These are phyloP conservation scores for Habroteleia sp. DNA, from an alignment of 2,888 invertebrate species.

Conservation along the genomic window DNA sequence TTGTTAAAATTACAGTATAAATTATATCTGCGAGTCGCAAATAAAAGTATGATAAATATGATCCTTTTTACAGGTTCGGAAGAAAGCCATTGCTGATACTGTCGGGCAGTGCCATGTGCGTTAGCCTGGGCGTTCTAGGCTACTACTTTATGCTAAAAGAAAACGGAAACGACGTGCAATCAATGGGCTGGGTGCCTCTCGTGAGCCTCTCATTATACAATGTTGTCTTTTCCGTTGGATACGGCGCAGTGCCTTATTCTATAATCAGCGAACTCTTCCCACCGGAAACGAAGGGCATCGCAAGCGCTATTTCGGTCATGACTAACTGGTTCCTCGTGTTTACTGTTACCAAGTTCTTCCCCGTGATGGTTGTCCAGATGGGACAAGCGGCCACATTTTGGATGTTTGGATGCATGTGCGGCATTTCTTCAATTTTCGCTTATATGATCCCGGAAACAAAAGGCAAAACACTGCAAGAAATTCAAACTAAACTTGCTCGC, in stretches of 20 bases:
- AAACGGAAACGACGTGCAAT: constrained; percentile 67
- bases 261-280: constrained; percentile 82
- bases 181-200: constrained; percentile 80
- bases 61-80: constrained; percentile 78
- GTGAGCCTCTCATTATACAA: constrained; percentile 79
- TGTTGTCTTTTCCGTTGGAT: constrained; percentile 81
- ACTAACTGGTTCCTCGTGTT: constrained; percentile 80
- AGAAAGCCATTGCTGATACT: constrained; percentile 82
- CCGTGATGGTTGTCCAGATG: constrained; percentile 68
- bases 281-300: constrained; percentile 79
- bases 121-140: constrained; percentile 77
- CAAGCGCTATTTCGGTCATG: constrained; percentile 79
- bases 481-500: constrained; percentile 73
- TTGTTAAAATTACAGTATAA: not conserved
- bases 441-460: constrained; percentile 79
- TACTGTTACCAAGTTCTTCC: constrained; percentile 77
- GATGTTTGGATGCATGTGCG: constrained; percentile 73
- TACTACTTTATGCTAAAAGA: constrained; percentile 76
- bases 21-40: no score
- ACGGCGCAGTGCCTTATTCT: constrained; percentile 82
- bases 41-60: not conserved
- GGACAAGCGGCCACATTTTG: constrained; percentile 75
- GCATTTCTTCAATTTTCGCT: constrained; percentile 72
- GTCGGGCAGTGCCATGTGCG: constrained; percentile 80
- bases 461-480: constrained; percentile 78